Percentiles rank a stretch among this genome's conserved stretches.
Evolutionary conservation across 2,797 vertebrate genomes (phyloP).

Genomic region (Garrulus glandarius): DNA sequence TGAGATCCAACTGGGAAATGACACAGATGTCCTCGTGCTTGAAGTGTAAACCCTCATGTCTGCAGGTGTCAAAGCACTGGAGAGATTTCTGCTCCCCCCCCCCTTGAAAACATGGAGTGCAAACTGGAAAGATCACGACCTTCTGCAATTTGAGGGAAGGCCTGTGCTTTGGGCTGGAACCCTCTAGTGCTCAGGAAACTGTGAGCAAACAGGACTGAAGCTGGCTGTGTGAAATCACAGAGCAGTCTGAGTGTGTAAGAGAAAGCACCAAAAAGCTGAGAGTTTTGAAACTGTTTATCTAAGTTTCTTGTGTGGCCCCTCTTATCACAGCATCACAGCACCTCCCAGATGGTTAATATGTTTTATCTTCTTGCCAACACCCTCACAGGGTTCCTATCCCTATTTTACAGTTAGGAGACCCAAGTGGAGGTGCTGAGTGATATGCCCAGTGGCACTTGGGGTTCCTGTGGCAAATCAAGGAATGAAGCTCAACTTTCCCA

Average conservation of each 20-base stretch:
- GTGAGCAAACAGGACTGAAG: neutral
- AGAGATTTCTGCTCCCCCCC: neutral
- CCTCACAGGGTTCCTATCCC: constrained; percentile 36
- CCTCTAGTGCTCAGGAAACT: neutral
- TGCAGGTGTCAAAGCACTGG: neutral
- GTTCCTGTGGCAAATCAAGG: constrained; percentile 57
- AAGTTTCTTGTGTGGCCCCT: neutral
- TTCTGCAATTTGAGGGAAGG: neutral
- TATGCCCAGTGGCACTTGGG: constrained; percentile 49
- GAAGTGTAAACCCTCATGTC: neutral
- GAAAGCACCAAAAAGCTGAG: constrained; percentile 8
- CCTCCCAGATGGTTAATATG: neutral
- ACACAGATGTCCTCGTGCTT: accelerated
- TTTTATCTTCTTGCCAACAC: constrained; percentile 56
- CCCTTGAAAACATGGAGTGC: neutral
- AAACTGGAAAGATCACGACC: neutral
- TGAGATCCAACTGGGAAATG: neutral
- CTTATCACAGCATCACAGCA: constrained; percentile 25
- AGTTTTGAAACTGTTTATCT: constrained; percentile 47
- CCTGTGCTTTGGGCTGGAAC: neutral
- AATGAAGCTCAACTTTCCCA: constrained; percentile 45
- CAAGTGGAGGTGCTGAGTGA: constrained; percentile 30
- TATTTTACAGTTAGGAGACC: constrained; percentile 43
- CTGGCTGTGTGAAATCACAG: neutral
- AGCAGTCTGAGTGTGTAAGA: neutral